Evolutionary conservation across 2,797 vertebrate genomes (phyloP).

Genomic region (Hydrophis major): DNA sequence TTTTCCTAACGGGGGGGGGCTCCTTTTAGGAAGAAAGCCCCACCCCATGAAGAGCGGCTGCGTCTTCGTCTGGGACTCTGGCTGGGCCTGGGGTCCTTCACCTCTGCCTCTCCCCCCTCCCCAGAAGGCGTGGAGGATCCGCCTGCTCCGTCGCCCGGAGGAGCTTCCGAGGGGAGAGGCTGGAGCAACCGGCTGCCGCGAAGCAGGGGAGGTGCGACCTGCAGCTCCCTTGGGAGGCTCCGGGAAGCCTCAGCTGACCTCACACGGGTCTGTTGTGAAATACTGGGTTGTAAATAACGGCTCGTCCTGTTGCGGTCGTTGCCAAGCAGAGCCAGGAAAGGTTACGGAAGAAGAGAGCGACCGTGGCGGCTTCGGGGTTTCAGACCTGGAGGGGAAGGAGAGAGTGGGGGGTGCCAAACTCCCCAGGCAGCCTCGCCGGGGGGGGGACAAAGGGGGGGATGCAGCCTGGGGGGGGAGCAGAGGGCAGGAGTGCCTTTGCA

Average conservation of each 20-base stretch:
- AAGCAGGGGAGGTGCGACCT: not conserved
- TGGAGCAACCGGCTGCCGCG: not conserved
- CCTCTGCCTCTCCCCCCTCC: not conserved
- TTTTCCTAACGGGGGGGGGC: not conserved
- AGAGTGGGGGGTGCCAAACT: not conserved
- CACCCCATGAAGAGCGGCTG: not conserved
- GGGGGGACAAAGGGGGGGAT: too few relatives aligned
- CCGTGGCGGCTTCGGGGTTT: not conserved
- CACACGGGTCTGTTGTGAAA: not conserved
- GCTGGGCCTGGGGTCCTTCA: not conserved
- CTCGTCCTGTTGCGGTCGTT: not conserved
- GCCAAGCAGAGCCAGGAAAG: not conserved
- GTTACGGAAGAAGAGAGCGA: not conserved
- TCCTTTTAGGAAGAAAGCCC: not conserved
- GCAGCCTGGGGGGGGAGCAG: not conserved
- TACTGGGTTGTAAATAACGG: not conserved
- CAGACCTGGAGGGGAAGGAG: not conserved
- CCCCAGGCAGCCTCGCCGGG: not conserved
- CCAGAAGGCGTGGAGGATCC: fast-evolving
- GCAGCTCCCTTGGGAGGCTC: not conserved
- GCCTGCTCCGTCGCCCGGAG: too few relatives aligned
- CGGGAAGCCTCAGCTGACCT: not conserved
- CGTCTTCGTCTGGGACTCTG: not conserved
- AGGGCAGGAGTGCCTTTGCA: not conserved
- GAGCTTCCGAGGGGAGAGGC: not conserved